Base-by-base conservation (phyloP, 1,140 invertebrate genomes). In the Leptoteleia sp. region DNA sequence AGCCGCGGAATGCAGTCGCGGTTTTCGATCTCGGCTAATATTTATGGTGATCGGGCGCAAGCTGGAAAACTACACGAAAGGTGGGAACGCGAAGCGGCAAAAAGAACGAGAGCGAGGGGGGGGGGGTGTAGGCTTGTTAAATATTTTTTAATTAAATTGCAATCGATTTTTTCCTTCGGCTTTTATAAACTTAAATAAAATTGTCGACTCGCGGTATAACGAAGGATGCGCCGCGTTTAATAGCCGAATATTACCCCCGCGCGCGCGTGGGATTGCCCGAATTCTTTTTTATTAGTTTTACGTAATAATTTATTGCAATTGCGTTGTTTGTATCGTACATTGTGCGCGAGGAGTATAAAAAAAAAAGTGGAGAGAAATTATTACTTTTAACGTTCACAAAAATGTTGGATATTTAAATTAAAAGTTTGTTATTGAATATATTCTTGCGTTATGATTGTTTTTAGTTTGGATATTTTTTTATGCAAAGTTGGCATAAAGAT, bases 71-170 rank as follows among this genome's bases (percentile, higher is more conserved):
- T 48, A 17, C 25, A 35, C 31, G 42, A 29, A 31, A 35, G 45
- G 12, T 33, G 64, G 52, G 29, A 17, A 27, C n/a, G 42, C 50
- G 42, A 9, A 57, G 37, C 12, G 31, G 22, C 22, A 33, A n/a
- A 40, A 43, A 37, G 37, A 31, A 54, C 50, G 11, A 48, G 12
- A 29, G 19, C 37, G 13, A 25, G 35, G 27, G 43, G 19, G 35
- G 27, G 43, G 19, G 45, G 59, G 27, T 42, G 33, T 16, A 42
- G 47, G 76, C 68, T 83, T 80, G 84, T 78, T 84, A 80, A 86
- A 84, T 81, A 86, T 86, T 87, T 87, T 85, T 86, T 84, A 87
- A 86, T 87, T 86, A 87, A 87, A 84, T 81, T 50, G 37, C 70
- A 77, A 85, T 85, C 82, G 83, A 82, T 82, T 52, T 65, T 62